These are phyloP conservation scores for Parascotia fuliginaria DNA, from an alignment of 2,888 invertebrate species.

Conservation along the genomic window DNA sequence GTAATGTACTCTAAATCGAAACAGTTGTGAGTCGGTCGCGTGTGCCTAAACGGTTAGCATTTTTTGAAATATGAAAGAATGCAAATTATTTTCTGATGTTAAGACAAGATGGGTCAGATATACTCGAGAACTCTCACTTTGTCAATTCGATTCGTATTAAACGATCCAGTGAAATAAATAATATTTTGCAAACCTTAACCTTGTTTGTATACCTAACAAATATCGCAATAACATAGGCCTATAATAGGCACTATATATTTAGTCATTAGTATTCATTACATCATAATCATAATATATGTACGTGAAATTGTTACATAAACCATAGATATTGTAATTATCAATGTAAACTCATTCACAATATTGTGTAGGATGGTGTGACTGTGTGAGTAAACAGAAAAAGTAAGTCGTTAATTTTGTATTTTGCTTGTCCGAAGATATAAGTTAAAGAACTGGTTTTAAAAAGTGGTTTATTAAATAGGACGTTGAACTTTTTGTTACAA, in stretches of 20 bases:
- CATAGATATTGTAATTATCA: constrained; percentile 36
- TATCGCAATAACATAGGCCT: constrained; percentile 12
- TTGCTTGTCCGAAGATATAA: constrained; percentile 58
- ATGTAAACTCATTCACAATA: constrained; percentile 36
- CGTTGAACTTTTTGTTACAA: constrained; percentile 77
- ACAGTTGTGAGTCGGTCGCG: constrained; percentile 11
- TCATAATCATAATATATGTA: constrained; percentile 22
- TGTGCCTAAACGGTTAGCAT: constrained; percentile 1
- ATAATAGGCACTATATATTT: too few species aligned
- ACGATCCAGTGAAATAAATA: too few species aligned
- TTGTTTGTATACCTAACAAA: neutral
- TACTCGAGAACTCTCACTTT: too few species aligned
- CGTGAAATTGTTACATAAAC: constrained; percentile 32
- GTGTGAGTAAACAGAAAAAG: constrained; percentile 44
- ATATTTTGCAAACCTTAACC: constrained; percentile 12
- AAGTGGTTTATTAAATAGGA: constrained; percentile 78
- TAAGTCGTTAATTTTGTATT: constrained; percentile 53
- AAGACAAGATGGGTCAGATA: too few species aligned
- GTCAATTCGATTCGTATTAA: too few species aligned
- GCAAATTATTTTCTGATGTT: too few species aligned
- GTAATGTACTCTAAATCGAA: constrained; percentile 23
- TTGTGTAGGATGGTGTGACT: constrained; percentile 28
- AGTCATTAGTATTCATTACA: neutral
- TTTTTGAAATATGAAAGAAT: constrained; percentile 2
- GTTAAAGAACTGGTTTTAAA: constrained; percentile 74